A percentile compares a stretch with the other conserved stretches of the same genome.
These are phyloP conservation scores for Saccostrea echinata DNA, from an alignment of 1,140 invertebrate species.

Conservation along the genomic window DNA sequence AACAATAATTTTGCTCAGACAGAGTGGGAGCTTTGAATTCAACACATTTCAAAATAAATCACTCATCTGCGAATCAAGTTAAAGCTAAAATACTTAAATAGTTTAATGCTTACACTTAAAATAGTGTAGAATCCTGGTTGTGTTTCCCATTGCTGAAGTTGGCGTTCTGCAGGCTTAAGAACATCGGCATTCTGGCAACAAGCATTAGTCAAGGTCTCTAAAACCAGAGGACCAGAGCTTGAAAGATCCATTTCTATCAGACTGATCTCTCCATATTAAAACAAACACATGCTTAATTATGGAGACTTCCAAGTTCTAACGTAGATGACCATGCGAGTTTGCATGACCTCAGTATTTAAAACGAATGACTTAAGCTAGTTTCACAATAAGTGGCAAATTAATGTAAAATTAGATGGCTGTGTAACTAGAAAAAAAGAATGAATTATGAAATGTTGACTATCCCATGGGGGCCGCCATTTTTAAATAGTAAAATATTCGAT, in stretches of 20 bases:
- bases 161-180: constrained; percentile 92
- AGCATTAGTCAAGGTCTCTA: constrained; percentile 89
- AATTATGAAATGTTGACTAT: not conserved
- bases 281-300: not conserved
- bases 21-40: too few relatives aligned
- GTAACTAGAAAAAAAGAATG: too few relatives aligned
- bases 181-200: constrained; percentile 91
- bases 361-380: too few relatives aligned
- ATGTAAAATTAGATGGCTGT: too few relatives aligned
- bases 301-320: too few relatives aligned
- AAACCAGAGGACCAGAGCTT: constrained; percentile 70
- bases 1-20: too few relatives aligned
- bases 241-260: constrained; percentile 63
- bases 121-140: constrained; percentile 93
- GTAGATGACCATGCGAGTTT: too few relatives aligned
- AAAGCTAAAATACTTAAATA: not conserved
- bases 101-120: constrained; percentile 82
- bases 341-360: too few relatives aligned
- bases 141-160: constrained; percentile 90
- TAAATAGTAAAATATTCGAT: not conserved
- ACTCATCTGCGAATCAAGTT: not conserved
- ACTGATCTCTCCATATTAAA: not conserved
- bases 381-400: too few relatives aligned
- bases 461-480: constrained; percentile 22
- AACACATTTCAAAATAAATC: not conserved